Conservation (phyloP, 2,888 invertebrate genomes). For the Omphaloscelis lunosa region DNA sequence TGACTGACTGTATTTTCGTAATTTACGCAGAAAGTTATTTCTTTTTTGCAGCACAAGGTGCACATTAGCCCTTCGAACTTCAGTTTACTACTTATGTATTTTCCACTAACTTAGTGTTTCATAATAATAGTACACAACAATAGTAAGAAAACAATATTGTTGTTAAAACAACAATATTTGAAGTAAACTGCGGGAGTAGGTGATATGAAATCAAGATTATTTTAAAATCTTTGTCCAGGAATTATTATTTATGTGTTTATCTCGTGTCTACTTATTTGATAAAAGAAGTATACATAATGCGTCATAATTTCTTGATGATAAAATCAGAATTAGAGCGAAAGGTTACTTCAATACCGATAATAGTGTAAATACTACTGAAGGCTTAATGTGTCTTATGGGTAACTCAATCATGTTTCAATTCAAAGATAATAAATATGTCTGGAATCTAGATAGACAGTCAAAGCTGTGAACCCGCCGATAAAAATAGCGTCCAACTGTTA, state of each 20-base stretch:
- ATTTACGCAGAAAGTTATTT: not conserved
- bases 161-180: not conserved
- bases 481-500: no score
- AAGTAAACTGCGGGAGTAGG: not conserved
- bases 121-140: not conserved
- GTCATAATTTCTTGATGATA: slow-evolving; percentile 73
- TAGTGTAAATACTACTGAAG: slow-evolving; percentile 76
- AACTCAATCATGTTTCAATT: slow-evolving; percentile 10
- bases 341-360: slow-evolving; percentile 85
- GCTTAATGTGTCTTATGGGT: slow-evolving; percentile 56
- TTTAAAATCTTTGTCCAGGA: slow-evolving; percentile 63
- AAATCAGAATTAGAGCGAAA: slow-evolving; percentile 79
- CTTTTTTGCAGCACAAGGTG: not conserved
- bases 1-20: not conserved
- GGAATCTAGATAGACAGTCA: no score
- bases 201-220: slow-evolving; percentile 55
- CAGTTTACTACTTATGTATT: slow-evolving; percentile 9
- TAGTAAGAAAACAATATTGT: not conserved
- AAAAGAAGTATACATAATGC: slow-evolving; percentile 61
- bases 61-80: not conserved
- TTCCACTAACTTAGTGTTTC: not conserved
- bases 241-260: slow-evolving; percentile 53
- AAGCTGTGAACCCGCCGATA: no score
- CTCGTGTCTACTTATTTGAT: slow-evolving; percentile 47
- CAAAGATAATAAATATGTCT: no score